phyloP scores from a whole-genome alignment of 1,140 invertebrate species.

The Drosophila simulans region DNA sequence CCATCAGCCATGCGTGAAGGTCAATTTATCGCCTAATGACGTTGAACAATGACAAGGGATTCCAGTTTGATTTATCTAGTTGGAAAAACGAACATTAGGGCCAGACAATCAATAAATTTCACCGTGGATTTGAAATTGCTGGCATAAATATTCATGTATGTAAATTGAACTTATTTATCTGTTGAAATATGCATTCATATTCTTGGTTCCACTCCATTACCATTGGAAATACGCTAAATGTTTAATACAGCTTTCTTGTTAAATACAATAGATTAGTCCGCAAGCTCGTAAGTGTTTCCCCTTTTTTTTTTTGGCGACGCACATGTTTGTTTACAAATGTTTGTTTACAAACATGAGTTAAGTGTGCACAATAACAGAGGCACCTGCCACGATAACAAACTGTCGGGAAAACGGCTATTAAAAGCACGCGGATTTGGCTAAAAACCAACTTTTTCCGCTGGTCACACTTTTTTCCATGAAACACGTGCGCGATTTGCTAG shows the following conservation, averaged over 20 bases:
- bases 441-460: neutral
- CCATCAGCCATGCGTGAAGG: constrained; percentile 63
- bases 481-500: constrained; percentile 37
- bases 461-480: constrained; percentile 6
- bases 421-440: neutral
- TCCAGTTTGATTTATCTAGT: constrained; percentile 58
- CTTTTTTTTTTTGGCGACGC: constrained; percentile 3
- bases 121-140: neutral
- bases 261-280: too few relatives aligned
- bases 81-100: constrained; percentile 4
- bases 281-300: constrained; percentile 13
- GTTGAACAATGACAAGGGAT: constrained; percentile 65
- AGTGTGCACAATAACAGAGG: constrained; percentile 1
- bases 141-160: constrained; percentile 6
- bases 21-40: constrained; percentile 81
- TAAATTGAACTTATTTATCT: neutral
- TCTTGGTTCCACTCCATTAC: neutral
- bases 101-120: constrained; percentile 15
- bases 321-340: constrained; percentile 38
- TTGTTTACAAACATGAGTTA: constrained; percentile 33
- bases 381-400: constrained; percentile 9
- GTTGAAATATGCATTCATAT: neutral
- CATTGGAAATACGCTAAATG: too few relatives aligned
- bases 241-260: too few relatives aligned
- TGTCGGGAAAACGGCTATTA: neutral